These are phyloP conservation scores for Phyllotis vaccarum DNA, from an alignment of 2,797 vertebrate species.

Conservation along the genomic window DNA sequence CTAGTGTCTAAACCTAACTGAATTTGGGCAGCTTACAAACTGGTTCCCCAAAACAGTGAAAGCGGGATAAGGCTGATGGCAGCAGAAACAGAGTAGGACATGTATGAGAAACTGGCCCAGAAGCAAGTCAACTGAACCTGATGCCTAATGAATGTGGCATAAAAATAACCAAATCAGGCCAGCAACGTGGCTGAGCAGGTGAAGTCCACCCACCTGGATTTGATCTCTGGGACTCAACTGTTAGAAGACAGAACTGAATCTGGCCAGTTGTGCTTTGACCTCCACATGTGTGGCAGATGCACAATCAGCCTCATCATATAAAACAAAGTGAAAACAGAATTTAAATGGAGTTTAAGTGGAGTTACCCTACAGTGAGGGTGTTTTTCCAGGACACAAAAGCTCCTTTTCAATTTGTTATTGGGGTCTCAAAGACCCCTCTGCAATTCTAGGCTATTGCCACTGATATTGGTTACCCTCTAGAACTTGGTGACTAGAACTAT, in stretches of 20 bases:
- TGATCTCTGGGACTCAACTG: not conserved
- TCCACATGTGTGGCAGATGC: not conserved
- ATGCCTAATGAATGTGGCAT: not conserved
- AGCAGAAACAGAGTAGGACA: not conserved
- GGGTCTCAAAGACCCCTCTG: not conserved
- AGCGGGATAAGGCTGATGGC: too few relatives aligned
- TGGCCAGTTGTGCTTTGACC: not conserved
- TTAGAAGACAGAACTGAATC: not conserved
- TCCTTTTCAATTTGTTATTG: not conserved
- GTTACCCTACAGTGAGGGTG: not conserved
- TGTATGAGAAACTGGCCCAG: not conserved
- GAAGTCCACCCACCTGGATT: not conserved
- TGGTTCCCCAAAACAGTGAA: not conserved
- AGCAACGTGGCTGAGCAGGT: not conserved
- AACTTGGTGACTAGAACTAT: not conserved
- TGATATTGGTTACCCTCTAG: not conserved
- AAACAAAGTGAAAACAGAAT: not conserved
- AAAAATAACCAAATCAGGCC: not conserved
- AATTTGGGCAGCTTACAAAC: not conserved
- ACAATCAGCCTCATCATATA: not conserved
- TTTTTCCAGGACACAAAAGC: not conserved
- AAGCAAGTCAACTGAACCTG: not conserved
- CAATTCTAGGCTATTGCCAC: not conserved
- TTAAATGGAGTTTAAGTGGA: not conserved
- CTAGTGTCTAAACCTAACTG: not conserved